Conservation (phyloP, 2,113 vertebrate species). For the Pachypanchax playfairii region DNA sequence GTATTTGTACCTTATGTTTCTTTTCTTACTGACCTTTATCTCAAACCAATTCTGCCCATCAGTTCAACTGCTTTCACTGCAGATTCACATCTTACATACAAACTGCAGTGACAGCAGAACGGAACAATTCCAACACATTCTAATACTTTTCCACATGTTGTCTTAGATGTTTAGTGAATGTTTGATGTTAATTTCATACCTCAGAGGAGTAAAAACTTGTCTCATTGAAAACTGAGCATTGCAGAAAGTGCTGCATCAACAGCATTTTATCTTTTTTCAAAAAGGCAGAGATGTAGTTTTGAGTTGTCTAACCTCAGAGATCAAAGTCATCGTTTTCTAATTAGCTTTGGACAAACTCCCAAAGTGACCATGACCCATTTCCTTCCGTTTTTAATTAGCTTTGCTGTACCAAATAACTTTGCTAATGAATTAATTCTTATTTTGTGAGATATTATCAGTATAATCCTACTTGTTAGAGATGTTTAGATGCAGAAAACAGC, state of each 20-base stretch:
- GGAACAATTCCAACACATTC: too few species aligned
- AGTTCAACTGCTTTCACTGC: conserved; percentile 41
- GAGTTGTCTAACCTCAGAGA: conserved; percentile 66
- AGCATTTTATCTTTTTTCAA: conserved; percentile 26
- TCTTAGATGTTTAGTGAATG: conserved; percentile 1
- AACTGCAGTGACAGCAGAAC: too few species aligned
- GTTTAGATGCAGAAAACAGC: conserved; percentile 14
- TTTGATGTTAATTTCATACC: neutral
- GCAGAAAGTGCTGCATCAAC: conserved; percentile 8
- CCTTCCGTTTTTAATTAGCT: conserved; percentile 61
- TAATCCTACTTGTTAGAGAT: conserved; percentile 4
- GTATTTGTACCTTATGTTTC: conserved; percentile 35
- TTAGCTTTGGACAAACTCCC: conserved; percentile 55
- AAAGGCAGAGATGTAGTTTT: conserved; percentile 27
- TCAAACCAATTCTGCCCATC: conserved; percentile 19
- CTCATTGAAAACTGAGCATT: conserved; percentile 6
- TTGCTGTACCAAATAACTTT: conserved; percentile 61
- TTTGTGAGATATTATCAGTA: conserved; percentile 32
- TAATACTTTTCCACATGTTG: neutral
- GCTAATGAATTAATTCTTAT: conserved; percentile 37
- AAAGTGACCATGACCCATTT: conserved; percentile 70
- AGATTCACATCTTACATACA: conserved; percentile 9
- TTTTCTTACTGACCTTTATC: conserved; percentile 44
- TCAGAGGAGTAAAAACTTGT: conserved; percentile 6
- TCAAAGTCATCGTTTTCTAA: conserved; percentile 59